phyloP scores from a whole-genome alignment of 2,888 invertebrate genomes.

The Calameuta pallipes region DNA sequence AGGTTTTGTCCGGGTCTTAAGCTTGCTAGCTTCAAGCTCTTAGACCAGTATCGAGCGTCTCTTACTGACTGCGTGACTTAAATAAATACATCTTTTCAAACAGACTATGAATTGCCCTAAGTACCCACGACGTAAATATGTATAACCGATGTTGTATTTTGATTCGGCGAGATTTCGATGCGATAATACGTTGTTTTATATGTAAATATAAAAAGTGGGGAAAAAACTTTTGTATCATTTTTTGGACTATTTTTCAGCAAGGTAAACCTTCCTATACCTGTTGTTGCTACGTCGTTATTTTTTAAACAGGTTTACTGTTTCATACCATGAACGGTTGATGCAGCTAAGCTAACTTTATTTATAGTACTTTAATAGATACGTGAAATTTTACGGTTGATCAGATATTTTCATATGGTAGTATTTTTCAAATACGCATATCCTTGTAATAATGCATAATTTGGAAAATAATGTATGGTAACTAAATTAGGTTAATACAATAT shows the following conservation, averaged over 20 bases:
- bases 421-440: not conserved
- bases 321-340: not conserved
- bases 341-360: not conserved
- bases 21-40: conserved; percentile 2
- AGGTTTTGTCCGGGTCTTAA: conserved; percentile 11
- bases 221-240: not conserved
- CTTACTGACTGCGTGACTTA: not conserved
- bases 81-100: not conserved
- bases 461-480: not conserved
- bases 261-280: not conserved
- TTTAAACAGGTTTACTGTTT: not conserved
- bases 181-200: not conserved
- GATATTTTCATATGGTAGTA: not conserved
- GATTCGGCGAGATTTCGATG: not conserved
- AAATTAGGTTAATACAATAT: not conserved
- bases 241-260: not conserved
- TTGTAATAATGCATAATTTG: not conserved
- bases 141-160: not conserved
- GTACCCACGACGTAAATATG: not conserved
- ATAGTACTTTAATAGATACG: not conserved
- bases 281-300: not conserved
- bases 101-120: not conserved
- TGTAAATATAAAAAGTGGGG: not conserved
- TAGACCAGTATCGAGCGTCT: conserved; percentile 8
- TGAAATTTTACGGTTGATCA: not conserved